phyloP scores from a whole-genome alignment of 2,888 invertebrate species.

The Sarcophaga subvicina region DNA sequence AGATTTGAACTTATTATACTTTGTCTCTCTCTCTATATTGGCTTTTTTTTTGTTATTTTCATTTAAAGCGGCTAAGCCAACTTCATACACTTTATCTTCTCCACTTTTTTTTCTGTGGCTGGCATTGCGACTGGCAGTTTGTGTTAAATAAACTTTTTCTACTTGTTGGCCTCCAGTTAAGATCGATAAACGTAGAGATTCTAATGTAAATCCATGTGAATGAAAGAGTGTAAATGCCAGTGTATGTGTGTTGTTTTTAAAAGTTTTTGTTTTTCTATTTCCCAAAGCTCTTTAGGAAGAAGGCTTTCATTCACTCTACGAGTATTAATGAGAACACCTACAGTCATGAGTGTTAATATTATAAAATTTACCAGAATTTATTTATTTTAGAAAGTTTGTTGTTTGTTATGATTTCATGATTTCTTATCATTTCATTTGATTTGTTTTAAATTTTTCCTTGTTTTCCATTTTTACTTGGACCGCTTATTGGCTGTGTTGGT shows the following conservation, averaged over 20 bases:
- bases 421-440: not conserved
- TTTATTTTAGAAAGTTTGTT: constrained; percentile 42
- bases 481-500: not conserved
- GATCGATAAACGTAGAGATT: constrained; percentile 54
- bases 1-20: constrained; percentile 56
- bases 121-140: too few species aligned
- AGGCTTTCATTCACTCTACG: too few species aligned
- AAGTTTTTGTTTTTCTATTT: not conserved
- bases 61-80: not conserved
- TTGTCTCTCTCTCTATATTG: not conserved
- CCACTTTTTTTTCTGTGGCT: not conserved
- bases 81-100: not conserved
- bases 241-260: not conserved
- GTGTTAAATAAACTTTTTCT: constrained; percentile 38
- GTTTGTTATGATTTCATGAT: constrained; percentile 40
- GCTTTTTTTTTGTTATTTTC: not conserved
- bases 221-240: too few species aligned
- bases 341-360: too few species aligned
- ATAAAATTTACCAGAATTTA: not conserved
- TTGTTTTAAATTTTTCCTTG: constrained; percentile 6
- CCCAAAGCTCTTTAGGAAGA: too few species aligned
- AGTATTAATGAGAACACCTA: too few species aligned
- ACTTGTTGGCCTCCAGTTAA: constrained; percentile 56
- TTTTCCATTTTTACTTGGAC: constrained; percentile 6
- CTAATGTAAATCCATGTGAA: not conserved